Percentiles rank a stretch among this genome's conserved stretches.
Evolutionary conservation across 2,888 invertebrate species (phyloP).

Genomic region (Hyalella azteca): DNA sequence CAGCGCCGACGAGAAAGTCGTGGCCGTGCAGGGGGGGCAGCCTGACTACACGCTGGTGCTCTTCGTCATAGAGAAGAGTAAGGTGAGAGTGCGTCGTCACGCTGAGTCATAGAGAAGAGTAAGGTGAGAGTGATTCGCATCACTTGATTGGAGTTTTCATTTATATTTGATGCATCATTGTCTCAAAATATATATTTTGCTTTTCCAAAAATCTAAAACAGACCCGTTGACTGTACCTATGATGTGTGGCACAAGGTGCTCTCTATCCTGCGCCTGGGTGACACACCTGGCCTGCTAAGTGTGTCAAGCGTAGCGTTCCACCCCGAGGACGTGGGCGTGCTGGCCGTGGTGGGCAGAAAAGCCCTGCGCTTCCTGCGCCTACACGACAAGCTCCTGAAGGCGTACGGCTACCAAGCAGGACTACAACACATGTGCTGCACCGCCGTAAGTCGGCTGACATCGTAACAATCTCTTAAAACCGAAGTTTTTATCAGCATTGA

Average conservation of each 20-base stretch:
- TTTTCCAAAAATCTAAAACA: background rate
- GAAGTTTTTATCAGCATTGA: too few species aligned
- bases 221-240: background rate
- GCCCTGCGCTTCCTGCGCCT: conserved; percentile 50
- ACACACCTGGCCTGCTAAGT: conserved; percentile 51
- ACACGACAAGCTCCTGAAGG: conserved; percentile 57
- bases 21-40: conserved; percentile 80
- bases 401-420: conserved; percentile 55
- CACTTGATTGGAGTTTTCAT: background rate
- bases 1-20: conserved; percentile 79
- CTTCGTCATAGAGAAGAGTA: conserved; percentile 82
- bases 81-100: conserved; percentile 71
- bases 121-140: conserved; percentile 60
- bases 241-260: conserved; percentile 44
- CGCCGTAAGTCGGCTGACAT: too few species aligned
- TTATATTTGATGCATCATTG: background rate
- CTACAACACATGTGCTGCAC: conserved; percentile 53
- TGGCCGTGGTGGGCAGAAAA: conserved; percentile 54
- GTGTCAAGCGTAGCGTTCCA: conserved; percentile 51
- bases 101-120: conserved; percentile 82
- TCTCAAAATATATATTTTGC: background rate
- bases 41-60: conserved; percentile 83
- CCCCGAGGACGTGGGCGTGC: conserved; percentile 52
- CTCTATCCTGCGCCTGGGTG: conserved; percentile 52
- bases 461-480: too few species aligned